Conservation (phyloP, 2,113 vertebrate genomes). For the Delphinus delphis region DNA sequence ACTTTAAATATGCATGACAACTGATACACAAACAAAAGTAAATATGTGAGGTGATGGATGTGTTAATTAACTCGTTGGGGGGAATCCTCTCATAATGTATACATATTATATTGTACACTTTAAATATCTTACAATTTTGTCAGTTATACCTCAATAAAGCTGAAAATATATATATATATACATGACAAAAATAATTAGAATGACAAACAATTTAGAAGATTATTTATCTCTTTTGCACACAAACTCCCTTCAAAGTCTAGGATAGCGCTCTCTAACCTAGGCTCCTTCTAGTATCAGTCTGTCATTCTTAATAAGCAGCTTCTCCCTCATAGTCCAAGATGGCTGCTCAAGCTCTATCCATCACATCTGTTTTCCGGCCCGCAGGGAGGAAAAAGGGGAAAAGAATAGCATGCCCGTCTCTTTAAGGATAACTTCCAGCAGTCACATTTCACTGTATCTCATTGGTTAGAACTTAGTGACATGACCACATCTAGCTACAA, state of each 20-base stretch:
- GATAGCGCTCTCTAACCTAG: not conserved
- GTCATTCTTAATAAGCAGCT: not conserved
- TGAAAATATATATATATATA: not conserved
- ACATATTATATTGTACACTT: not conserved
- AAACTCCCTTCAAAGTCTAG: not conserved
- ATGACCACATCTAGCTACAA: not conserved
- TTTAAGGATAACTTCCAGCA: not conserved
- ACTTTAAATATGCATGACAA: not conserved
- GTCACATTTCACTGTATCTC: not conserved
- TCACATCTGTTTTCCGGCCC: not conserved
- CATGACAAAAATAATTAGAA: not conserved
- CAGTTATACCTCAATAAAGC: not conserved
- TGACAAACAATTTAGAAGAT: conserved; percentile 26
- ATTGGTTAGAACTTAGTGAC: not conserved
- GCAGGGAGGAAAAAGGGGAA: not conserved
- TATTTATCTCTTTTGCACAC: not conserved
- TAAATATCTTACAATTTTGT: not conserved
- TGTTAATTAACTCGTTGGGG: not conserved
- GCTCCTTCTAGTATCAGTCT: not conserved
- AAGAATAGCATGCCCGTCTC: not conserved
- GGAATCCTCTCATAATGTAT: not conserved
- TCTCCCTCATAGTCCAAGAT: not conserved
- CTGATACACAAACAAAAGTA: not conserved
- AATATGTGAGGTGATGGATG: not conserved
- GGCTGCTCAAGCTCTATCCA: not conserved